These are phyloP conservation scores for Pseudolaguvia tuberculata DNA, from an alignment of 2,113 vertebrate genomes.

Conservation along the genomic window DNA sequence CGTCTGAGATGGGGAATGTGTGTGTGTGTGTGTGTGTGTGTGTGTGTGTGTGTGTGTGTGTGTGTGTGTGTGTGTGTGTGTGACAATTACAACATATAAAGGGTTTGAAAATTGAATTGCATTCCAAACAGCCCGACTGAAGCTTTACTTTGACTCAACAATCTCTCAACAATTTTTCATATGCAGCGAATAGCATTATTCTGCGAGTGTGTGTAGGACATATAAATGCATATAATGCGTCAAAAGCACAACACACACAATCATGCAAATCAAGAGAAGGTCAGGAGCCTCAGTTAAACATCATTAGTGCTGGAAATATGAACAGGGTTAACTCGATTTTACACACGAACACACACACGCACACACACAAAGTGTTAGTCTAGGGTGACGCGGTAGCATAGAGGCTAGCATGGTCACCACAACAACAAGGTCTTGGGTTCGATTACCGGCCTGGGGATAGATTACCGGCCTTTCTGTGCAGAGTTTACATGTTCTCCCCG, in stretches of 20 bases:
- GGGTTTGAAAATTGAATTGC: neutral
- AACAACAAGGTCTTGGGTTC: no score
- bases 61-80: slow-evolving; percentile 10
- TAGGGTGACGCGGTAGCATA: no score
- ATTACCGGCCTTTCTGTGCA: no score
- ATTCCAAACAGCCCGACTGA: slow-evolving; percentile 6
- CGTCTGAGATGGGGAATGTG: slow-evolving; percentile 30
- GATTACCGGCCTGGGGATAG: no score
- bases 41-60: slow-evolving; percentile 14
- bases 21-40: slow-evolving; percentile 10
- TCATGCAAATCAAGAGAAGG: neutral
- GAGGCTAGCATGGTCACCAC: no score
- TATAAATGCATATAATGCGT: neutral
- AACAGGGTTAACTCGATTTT: no score
- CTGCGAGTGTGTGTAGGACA: neutral
- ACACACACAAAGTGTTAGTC: no score
- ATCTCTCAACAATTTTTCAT: neutral
- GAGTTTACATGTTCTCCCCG: no score
- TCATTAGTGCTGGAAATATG: no score
- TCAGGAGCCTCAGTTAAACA: neutral
- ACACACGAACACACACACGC: no score
- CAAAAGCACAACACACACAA: neutral
- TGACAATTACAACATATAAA: slow-evolving; percentile 14
- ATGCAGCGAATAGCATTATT: neutral
- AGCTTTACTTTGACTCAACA: neutral